A percentile compares a stretch with the other conserved stretches of the same genome.
Evolutionary conservation across 1,140 invertebrate species (phyloP).

Genomic region (Aricia agestis): DNA sequence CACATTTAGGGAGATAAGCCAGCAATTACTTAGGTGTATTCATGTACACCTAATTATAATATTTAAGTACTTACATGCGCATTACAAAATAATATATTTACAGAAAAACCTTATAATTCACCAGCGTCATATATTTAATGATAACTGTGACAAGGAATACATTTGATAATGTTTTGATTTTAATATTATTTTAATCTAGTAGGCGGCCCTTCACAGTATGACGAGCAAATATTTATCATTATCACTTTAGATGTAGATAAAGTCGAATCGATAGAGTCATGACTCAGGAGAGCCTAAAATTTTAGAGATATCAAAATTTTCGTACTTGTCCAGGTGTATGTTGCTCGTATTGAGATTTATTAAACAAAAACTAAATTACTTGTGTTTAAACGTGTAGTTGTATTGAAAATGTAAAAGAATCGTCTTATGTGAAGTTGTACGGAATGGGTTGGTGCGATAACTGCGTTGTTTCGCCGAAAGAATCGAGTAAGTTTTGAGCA

Average conservation of each 20-base stretch:
- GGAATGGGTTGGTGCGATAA: conserved; percentile 51
- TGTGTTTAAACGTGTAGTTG: not conserved
- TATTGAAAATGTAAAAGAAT: not conserved
- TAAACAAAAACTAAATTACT: not conserved
- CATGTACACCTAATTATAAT: too few species aligned
- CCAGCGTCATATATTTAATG: too few species aligned
- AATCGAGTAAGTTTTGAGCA: conserved; percentile 56
- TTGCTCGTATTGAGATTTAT: not conserved
- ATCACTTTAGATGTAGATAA: not conserved
- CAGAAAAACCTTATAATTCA: too few species aligned
- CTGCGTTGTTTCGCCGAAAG: conserved; percentile 49
- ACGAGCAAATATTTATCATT: not conserved
- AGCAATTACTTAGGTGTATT: too few species aligned
- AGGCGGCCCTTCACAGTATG: not conserved
- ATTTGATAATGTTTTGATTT: not conserved
- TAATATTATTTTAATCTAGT: conserved; percentile 5
- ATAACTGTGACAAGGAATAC: too few species aligned
- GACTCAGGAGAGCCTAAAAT: too few species aligned
- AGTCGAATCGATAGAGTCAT: not conserved
- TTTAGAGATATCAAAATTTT: not conserved
- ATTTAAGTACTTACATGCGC: too few species aligned
- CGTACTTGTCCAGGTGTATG: not conserved
- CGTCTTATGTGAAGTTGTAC: not conserved
- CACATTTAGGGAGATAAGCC: too few species aligned
- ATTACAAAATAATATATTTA: too few species aligned